Conservation (phyloP, 2,113 vertebrate species). For the Stomatorhinus ivindoensis region DNA sequence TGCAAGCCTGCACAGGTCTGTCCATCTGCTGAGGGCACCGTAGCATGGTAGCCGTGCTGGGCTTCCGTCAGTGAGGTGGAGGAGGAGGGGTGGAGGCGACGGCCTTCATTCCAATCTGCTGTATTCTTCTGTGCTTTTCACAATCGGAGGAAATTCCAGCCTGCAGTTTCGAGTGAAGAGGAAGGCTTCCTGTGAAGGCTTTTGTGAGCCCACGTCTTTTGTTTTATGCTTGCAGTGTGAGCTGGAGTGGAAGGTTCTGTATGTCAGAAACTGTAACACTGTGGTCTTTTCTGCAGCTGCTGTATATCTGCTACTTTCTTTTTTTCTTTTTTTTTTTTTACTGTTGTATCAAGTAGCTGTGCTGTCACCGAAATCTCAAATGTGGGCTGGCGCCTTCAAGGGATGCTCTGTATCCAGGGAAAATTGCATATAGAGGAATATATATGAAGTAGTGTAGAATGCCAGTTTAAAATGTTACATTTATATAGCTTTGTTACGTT, state of each 20-base stretch:
- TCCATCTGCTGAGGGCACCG: constrained; percentile 38
- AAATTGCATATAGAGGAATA: background rate
- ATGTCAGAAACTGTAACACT: background rate
- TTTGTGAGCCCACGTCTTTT: constrained; percentile 2
- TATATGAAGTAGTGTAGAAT: background rate
- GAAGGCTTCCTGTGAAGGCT: constrained; percentile 4
- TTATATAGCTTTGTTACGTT: background rate
- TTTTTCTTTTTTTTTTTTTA: background rate
- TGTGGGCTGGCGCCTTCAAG: background rate
- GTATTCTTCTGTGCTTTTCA: constrained; percentile 1
- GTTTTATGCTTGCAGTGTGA: background rate
- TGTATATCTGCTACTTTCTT: background rate
- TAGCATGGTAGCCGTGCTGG: constrained; percentile 53
- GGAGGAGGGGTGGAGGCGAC: constrained; percentile 16
- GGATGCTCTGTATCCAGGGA: background rate
- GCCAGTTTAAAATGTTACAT: background rate
- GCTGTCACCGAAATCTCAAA: background rate
- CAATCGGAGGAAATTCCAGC: constrained; percentile 12
- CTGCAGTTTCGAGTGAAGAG: constrained; percentile 5
- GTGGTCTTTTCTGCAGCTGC: background rate
- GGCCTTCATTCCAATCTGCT: background rate
- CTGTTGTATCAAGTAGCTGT: background rate
- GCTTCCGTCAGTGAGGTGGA: constrained; percentile 44
- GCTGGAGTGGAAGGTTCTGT: background rate
- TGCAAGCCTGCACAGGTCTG: constrained; percentile 35